Percentiles rank a stretch among this genome's conserved stretches.
Evolutionary conservation across 2,888 invertebrate genomes (phyloP).

Genomic region (Diarsia rubi): DNA sequence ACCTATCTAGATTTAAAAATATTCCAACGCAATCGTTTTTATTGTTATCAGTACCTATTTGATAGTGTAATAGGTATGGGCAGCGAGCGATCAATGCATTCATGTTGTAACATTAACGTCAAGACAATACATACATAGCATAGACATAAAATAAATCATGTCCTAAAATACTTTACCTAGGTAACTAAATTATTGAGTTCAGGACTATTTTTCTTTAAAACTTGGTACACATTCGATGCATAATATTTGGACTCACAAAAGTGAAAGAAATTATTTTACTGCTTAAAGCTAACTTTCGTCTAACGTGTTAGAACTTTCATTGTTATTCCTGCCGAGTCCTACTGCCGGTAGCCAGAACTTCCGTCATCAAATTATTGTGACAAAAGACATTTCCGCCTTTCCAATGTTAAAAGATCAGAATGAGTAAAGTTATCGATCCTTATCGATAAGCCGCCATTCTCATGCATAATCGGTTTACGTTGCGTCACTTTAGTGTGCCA

Average conservation of each 20-base stretch:
- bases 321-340: slow-evolving; percentile 25
- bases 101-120: slow-evolving; percentile 2
- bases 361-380: slow-evolving; percentile 10
- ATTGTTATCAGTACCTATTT: slow-evolving; percentile 50
- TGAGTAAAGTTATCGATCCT: slow-evolving; percentile 5
- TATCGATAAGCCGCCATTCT: slow-evolving; percentile 24
- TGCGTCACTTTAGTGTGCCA: slow-evolving; percentile 27
- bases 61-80: slow-evolving; percentile 29
- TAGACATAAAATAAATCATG: not conserved
- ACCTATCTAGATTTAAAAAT: slow-evolving; percentile 32
- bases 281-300: not conserved
- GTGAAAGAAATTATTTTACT: too few relatives aligned
- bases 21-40: slow-evolving; percentile 38
- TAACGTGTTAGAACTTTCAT: slow-evolving; percentile 4
- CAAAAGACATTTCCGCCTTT: slow-evolving; percentile 26
- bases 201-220: not conserved
- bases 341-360: slow-evolving; percentile 12
- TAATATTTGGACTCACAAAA: too few relatives aligned
- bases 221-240: not conserved
- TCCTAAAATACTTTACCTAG: not conserved
- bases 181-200: not conserved
- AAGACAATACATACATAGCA: not conserved
- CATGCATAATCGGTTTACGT: slow-evolving; percentile 21
- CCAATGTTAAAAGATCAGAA: slow-evolving; percentile 5
- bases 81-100: slow-evolving; percentile 17